These are phyloP conservation scores for Rhynchomys soricoides DNA, from an alignment of 2,113 vertebrate species.

Conservation along the genomic window DNA sequence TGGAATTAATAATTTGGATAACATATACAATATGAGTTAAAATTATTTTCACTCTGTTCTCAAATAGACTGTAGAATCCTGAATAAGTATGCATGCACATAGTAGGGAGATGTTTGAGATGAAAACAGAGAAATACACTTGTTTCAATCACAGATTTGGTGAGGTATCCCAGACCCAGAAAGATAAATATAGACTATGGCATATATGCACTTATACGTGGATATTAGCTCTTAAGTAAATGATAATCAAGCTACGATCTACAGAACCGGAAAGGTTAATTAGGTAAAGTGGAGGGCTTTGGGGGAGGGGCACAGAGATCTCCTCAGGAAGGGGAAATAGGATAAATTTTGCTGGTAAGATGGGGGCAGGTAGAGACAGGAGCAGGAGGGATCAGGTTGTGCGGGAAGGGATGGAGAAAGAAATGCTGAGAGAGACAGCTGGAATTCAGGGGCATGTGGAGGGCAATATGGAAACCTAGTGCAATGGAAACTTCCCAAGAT, in stretches of 20 bases:
- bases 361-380: too few relatives aligned
- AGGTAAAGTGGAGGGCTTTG: neutral
- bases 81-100: neutral
- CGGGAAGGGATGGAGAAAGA: neutral
- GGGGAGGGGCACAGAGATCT: neutral
- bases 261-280: neutral
- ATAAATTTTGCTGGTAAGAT: neutral
- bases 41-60: neutral
- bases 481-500: neutral
- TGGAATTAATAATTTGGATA: conserved; percentile 25
- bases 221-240: neutral
- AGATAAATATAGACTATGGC: neutral
- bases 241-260: neutral
- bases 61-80: neutral
- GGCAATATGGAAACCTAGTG: neutral
- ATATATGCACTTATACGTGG: neutral
- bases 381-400: neutral
- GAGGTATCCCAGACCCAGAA: neutral
- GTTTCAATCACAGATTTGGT: neutral
- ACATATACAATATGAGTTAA: neutral
- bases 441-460: too few relatives aligned
- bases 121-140: neutral
- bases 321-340: neutral
- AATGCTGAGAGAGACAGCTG: neutral
- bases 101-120: neutral